Percentiles rank a stretch among this genome's conserved stretches.
Evolutionary conservation across 2,113 vertebrate species (phyloP).

Genomic region (Myotis lucifugus): DNA sequence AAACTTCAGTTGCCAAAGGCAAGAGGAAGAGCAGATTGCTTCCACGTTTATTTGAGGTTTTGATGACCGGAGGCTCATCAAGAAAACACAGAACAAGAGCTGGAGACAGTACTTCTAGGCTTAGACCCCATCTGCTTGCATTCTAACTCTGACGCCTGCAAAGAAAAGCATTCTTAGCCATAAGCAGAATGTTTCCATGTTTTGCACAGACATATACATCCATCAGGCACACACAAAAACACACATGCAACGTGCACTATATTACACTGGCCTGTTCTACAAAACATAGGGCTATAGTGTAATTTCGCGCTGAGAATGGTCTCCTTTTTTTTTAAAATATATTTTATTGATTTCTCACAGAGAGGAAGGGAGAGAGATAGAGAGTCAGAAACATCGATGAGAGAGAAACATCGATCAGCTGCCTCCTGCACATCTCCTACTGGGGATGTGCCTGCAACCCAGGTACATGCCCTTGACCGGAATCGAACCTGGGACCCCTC

Average conservation of each 20-base stretch:
- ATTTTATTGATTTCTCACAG: too few species aligned
- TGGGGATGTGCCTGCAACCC: too few species aligned
- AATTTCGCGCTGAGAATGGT: not conserved
- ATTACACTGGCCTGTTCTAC: not conserved
- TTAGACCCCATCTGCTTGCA: not conserved
- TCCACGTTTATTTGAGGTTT: not conserved
- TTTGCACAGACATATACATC: not conserved
- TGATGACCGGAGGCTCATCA: not conserved
- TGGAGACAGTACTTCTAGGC: not conserved
- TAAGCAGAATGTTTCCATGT: not conserved
- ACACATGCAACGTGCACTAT: not conserved
- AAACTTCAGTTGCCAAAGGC: not conserved
- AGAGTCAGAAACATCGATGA: too few species aligned
- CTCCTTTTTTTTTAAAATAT: not conserved
- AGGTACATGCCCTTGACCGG: too few species aligned
- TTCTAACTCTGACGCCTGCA: not conserved
- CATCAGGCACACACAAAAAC: not conserved
- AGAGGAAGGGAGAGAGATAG: too few species aligned
- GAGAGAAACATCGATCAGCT: too few species aligned
- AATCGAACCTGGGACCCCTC: too few species aligned
- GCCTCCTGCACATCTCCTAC: too few species aligned
- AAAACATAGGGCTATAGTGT: not conserved
- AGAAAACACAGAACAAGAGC: not conserved
- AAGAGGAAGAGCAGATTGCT: not conserved
- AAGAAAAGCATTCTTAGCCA: not conserved